Evolutionary conservation across 2,797 vertebrate genomes (phyloP), one percentile per base, ranked within the genome.

Genomic region (Oryzias sinensis): DNA sequence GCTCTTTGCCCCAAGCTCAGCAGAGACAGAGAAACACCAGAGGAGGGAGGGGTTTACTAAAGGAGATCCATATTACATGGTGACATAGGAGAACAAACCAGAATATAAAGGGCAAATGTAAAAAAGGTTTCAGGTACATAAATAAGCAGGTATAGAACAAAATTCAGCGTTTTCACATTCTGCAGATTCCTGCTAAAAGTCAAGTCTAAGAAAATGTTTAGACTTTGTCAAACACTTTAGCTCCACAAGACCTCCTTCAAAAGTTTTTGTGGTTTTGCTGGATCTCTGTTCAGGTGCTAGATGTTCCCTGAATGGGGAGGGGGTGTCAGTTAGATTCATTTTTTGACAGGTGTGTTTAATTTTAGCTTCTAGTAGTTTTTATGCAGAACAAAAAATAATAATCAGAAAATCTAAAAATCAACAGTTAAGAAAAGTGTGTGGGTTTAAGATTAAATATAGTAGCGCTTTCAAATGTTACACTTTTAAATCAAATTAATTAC

Each of bases 1-100:
- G 80, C 84, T 84, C 72, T 79, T 80, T 86, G 84, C 83, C 74
- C 83, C 63, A 41, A 59, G 50, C 63, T 81, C 79, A 79, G 63
- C 63, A 68, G 54, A 72, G 79, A 66, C 78, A 62, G 54, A 70
- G 62, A 62, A 66, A 53, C 53, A 62, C 18, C 42, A 53, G 37
- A 22, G n/a, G 33, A 45, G 40, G 22, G 48, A 20, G 48, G 5
- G 43, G 40, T 52, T 56, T 24, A 62, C 53, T 17, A 43, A 8
- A 59, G 49, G 50, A 72, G 65, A 70, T 67, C 25, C n/a, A 46
- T 70, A 52, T n/a, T 56, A 4, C 11, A 18, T 29, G 6, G 4
- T 48, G 20, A 58, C 45, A 51, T 43, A 68, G 37, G 49, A 68
- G 55, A 50, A 51, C n/a, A 65, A 37, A 65, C 56, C 46, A 56